Evolutionary conservation across 2,797 vertebrate species (phyloP).

Genomic region (Acipenser transmontanus): DNA sequence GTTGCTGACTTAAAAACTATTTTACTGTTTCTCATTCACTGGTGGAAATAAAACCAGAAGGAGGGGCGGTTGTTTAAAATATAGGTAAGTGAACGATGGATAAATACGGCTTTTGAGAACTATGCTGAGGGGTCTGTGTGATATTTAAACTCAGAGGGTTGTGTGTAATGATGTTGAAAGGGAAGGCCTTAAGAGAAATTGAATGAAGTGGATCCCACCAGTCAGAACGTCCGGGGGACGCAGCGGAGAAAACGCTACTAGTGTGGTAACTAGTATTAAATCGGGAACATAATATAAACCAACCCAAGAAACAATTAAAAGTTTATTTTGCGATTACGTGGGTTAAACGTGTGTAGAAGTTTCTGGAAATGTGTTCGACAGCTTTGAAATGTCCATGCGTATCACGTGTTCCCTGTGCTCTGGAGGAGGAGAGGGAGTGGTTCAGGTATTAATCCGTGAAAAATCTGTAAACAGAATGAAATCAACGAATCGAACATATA

Average conservation of each 20-base stretch:
- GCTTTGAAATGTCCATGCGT: conserved; percentile 63
- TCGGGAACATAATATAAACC: too few species aligned
- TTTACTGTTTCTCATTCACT: conserved; percentile 16
- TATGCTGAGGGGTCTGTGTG: conserved; percentile 20
- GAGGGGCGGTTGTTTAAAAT: conserved; percentile 21
- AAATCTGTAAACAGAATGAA: conserved; percentile 5
- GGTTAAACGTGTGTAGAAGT: conserved; percentile 41
- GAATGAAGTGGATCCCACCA: conserved; percentile 16
- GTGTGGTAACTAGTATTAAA: too few species aligned
- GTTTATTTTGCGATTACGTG: background rate
- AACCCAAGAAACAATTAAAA: too few species aligned
- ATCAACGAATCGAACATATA: background rate
- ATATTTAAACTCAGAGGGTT: conserved; percentile 17
- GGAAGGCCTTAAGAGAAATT: conserved; percentile 9
- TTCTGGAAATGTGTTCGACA: conserved; percentile 54
- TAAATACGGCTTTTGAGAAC: conserved; percentile 31
- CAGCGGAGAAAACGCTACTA: background rate
- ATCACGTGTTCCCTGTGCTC: conserved; percentile 61
- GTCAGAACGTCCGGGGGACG: conserved; percentile 6
- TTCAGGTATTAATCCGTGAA: conserved; percentile 19
- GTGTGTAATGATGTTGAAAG: background rate
- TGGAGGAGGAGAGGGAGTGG: conserved; percentile 44
- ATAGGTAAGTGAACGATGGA: conserved; percentile 35
- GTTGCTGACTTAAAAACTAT: background rate
- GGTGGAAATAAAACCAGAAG: conserved; percentile 24